Evolutionary conservation across 2,797 vertebrate species (phyloP), one percentile per base, ranked within the genome.

Genomic region (Rhinella marina): DNA sequence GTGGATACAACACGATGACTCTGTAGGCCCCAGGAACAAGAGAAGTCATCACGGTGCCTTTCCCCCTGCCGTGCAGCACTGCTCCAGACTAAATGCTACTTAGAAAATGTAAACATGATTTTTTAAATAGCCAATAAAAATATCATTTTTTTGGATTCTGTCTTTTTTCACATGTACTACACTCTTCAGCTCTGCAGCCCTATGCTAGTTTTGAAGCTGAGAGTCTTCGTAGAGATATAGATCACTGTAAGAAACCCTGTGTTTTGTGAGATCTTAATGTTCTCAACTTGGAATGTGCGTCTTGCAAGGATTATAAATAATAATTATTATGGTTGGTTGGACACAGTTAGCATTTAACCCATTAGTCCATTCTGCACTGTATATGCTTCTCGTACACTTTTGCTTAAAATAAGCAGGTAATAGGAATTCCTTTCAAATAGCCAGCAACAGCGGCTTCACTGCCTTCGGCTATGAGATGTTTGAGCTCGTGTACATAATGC

Each of bases 351-450:
- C 5, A 2, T 81, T 62, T 81, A 23, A 81, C 79, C 79, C 32
- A 48, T 62, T 62, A 19, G 59, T 64, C 29, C 29, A 41, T 62
- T 62, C 27, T 32, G 1, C 57, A 61, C 41, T 41, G 57, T 64
- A 48, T 81, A 62, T 62, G 41, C 41, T 23, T 48, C 32, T 48
- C 25, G 27, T 16, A 32, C 21, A 61, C 27, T 11, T 80, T 27
- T 57, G 27, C 25, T 52, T 32, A 82, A 66, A 64, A 64, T 78
- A 11, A 68, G 25, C 13, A 17, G n/a, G n/a, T 56, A 56, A 32
- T 83, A 13, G 52, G 52, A 83, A 56, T 83, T 73, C 66, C 19
- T 73, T 12, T 73, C n/a, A n/a, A 84, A 83, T 57, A 57, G 66
- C 27, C 52, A 19, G 13, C 54, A 57, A 73, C 41, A n/a, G 82